Evolutionary conservation across 2,113 vertebrate genomes (phyloP), one percentile per base, ranked within the genome.

Genomic region (Nesoenas mayeri): DNA sequence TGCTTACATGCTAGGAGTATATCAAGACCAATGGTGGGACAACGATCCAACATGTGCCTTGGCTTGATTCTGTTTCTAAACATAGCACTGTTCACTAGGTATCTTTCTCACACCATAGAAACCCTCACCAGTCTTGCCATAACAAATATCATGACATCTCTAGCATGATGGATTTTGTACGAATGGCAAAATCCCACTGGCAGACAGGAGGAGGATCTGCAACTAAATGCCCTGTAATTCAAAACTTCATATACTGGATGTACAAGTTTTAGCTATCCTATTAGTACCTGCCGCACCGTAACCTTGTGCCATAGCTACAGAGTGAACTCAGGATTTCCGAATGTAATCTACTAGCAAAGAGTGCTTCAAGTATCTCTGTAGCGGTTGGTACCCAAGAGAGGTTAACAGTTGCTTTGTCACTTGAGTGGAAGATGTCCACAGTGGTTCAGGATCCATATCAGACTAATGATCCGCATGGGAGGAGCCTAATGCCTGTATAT

Each of bases 91-190:
- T 9, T 22, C 34, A 19, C 15, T 36, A 47, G 13, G 26, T 16
- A 14, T 11, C 18, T 42, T 24, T 44, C 18, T 31, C 20, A 38
- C 15, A 56, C 11, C 20, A 60, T 0, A 70, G 58, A 57, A 91
- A 16, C 28, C 29, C 24, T 24, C 53, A 40, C 25, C 16, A 40
- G 8, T 12, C 42, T 66, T 42, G 20, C 18, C 42, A 18, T 64
- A 64, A 54, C 17, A 73, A 77, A 64, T 15, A 74, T 3, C 0
- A 0, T 4, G 1, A 17, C 10, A 60, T 48, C 36, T 65, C 38
- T 44, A 66, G 25, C 0, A 0, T 15, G 28, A 57, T 20, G 12
- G 28, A 26, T 75, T 77, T 79, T 66, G 20, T 31, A 54, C 32
- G 24, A 32, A 67, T 50, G 32, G 12, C 36, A 70, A 79, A 91